Evolutionary conservation across 2,888 invertebrate genomes (phyloP).

Genomic region (Acanthopleura granulata): DNA sequence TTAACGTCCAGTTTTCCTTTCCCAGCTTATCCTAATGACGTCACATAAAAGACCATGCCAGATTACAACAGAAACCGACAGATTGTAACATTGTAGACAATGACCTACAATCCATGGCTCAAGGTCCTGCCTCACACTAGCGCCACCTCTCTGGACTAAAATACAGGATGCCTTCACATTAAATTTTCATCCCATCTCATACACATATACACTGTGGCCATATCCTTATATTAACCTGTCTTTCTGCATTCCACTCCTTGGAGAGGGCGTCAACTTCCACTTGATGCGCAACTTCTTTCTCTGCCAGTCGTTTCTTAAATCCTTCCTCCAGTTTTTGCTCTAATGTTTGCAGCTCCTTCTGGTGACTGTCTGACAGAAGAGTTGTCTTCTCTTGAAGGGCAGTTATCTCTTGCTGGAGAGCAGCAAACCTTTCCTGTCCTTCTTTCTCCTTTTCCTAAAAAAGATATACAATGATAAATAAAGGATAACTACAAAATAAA

Average conservation of each 20-base stretch:
- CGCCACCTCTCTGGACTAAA: too few relatives aligned
- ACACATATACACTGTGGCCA: too few relatives aligned
- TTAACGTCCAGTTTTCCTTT: too few relatives aligned
- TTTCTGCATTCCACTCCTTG: constrained; percentile 53
- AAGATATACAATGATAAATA: neutral
- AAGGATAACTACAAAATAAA: too few relatives aligned
- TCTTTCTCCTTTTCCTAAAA: constrained; percentile 48
- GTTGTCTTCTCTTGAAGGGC: constrained; percentile 36
- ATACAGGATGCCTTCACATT: too few relatives aligned
- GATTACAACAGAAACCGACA: too few relatives aligned
- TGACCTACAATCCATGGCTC: too few relatives aligned
- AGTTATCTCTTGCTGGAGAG: constrained; percentile 45
- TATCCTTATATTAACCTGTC: constrained; percentile 41
- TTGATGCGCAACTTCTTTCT: constrained; percentile 43
- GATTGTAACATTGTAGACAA: too few relatives aligned
- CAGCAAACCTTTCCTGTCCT: constrained; percentile 33
- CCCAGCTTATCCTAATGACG: too few relatives aligned
- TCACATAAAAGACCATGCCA: too few relatives aligned
- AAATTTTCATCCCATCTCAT: too few relatives aligned
- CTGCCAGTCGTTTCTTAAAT: constrained; percentile 35
- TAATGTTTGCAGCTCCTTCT: constrained; percentile 45
- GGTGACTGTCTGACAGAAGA: constrained; percentile 33
- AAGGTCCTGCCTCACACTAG: too few relatives aligned
- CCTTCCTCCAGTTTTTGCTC: constrained; percentile 39
- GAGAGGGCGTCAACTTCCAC: constrained; percentile 52